Percentiles rank a stretch among this genome's conserved stretches.
phyloP scores from a whole-genome alignment of 2,113 vertebrate species.

The Elephas maximus region DNA sequence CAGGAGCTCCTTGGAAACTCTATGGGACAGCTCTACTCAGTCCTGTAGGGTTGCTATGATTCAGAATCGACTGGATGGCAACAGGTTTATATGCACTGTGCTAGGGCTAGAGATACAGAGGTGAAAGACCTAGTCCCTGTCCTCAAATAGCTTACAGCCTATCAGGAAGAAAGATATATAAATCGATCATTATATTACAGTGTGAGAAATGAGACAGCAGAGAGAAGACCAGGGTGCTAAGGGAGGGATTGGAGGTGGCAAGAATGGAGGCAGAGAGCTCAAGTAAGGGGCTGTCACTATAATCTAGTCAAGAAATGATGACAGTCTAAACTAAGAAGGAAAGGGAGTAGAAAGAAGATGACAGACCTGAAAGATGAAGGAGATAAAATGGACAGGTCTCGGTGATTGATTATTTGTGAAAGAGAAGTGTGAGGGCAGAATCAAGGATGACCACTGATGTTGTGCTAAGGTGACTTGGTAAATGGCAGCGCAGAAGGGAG shows the following conservation, averaged over 20 bases:
- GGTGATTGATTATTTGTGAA: background rate
- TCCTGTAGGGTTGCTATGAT: too few relatives aligned
- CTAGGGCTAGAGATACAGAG: background rate
- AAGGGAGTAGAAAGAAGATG: background rate
- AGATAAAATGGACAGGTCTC: background rate
- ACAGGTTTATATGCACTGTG: background rate
- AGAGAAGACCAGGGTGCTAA: background rate
- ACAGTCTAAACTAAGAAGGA: conserved; percentile 21
- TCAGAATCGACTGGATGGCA: too few relatives aligned
- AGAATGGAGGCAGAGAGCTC: background rate
- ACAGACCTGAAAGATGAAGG: background rate
- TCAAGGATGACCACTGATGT: background rate
- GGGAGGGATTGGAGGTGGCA: too few relatives aligned
- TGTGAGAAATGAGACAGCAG: background rate
- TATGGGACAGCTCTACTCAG: too few relatives aligned
- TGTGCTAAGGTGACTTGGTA: background rate
- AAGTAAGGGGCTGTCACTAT: background rate
- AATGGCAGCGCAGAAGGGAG: background rate
- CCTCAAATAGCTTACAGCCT: background rate
- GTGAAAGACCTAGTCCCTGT: background rate
- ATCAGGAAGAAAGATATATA: background rate
- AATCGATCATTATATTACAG: background rate
- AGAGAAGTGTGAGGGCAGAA: background rate
- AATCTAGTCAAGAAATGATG: background rate
- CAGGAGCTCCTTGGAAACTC: too few relatives aligned